These are phyloP conservation scores for Actinia equina DNA, from an alignment of 64 coral and sea anemone genomes.

Conservation along the genomic window DNA sequence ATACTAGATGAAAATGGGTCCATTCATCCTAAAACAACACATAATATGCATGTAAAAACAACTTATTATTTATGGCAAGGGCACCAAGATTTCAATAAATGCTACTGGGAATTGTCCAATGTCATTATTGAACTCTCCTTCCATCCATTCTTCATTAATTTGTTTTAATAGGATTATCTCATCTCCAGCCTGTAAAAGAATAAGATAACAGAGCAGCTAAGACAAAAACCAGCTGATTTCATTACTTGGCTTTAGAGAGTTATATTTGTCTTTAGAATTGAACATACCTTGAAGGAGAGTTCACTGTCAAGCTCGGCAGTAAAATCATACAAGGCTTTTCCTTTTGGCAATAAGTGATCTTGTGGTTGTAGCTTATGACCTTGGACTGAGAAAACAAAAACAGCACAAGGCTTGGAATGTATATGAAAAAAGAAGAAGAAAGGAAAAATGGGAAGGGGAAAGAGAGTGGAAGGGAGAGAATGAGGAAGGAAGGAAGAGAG, in stretches of 20 bases:
- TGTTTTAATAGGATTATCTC: slow-evolving; percentile 58
- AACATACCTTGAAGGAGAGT: slow-evolving; percentile 83
- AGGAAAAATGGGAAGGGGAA: not conserved
- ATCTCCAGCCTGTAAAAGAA: slow-evolving; percentile 48
- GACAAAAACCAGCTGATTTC: not conserved
- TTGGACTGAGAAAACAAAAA: not conserved
- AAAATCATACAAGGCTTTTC: slow-evolving; percentile 93
- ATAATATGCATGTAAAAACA: no score
- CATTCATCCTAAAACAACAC: no score
- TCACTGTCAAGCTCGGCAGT: slow-evolving; percentile 76
- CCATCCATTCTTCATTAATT: slow-evolving; percentile 82
- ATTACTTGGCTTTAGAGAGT: not conserved
- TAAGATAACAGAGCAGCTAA: not conserved
- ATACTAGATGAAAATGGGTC: no score
- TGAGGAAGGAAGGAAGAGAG: not conserved
- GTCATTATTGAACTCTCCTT: slow-evolving; percentile 48
- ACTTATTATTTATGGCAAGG: slow-evolving; percentile 40
- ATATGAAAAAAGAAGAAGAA: not conserved
- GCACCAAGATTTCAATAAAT: slow-evolving; percentile 78
- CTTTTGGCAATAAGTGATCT: slow-evolving; percentile 44
- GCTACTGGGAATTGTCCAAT: slow-evolving; percentile 78
- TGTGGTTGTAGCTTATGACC: not conserved
- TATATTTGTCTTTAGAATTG: not conserved
- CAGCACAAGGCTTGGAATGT: not conserved
- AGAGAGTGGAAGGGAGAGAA: no score